Evolutionary conservation across 2,797 vertebrate genomes (phyloP), one percentile per base, ranked within the genome.

Genomic region (Notolepis coatsorum): DNA sequence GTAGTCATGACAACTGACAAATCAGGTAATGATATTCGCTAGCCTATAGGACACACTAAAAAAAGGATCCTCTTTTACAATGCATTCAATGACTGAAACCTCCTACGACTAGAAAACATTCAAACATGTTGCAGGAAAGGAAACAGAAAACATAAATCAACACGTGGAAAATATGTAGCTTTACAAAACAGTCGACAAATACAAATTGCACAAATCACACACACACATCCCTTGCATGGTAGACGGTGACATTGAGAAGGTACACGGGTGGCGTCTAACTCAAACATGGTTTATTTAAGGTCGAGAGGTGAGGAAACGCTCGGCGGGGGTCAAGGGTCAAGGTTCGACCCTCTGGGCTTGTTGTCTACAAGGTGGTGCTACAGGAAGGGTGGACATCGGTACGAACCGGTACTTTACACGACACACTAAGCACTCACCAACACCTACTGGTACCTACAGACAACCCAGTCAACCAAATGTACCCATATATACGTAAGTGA

Each of bases 231-330:
- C 65, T 48, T 67, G 53, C 59, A 62, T 66, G 61, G 39, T 42
- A 18, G 17, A 4, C 0, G 17, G 43, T 41, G 30, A 57, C 41
- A 49, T 7, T 2, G 12, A 65, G 31, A 42, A 46, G n/a, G 17
- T 53, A 74, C 10, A 38, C 23, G 58, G 45, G 10, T 24, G 60
- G 58, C 23, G 33, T 37, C 24, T 1, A 53, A 20, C 68, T 54
- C 38, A 48, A 43, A 57, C 15, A 47, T 20, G 21, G 43, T 65
- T 70, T 37, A 25, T 72, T 75, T 78, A 80, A 78, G 61, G 51
- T 61, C 51, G 21, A 82, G 74, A 64, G 18, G 41, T 65, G 13
- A 42, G 54, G 30, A 58, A 61, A 23, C 20, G 31, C 39, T 20
- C 64, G 53, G 65, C 69, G 53, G 35, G 45, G 35, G 45, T 66